Percentiles rank a stretch among this genome's conserved stretches.
These are phyloP conservation scores for Dufourea novaeangliae DNA, from an alignment of 1,140 invertebrate genomes.

Conservation along the genomic window DNA sequence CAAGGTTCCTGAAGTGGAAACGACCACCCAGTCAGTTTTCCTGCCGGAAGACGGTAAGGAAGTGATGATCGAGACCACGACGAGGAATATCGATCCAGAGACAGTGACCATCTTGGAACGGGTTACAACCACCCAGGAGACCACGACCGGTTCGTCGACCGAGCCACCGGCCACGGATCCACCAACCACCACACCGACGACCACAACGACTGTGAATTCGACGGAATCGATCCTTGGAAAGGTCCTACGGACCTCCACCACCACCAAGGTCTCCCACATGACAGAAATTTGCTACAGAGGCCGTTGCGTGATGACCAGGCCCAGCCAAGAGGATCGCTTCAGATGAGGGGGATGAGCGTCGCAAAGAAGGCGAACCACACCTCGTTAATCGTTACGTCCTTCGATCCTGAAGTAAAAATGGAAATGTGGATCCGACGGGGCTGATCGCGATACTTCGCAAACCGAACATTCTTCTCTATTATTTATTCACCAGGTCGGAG, in stretches of 20 bases:
- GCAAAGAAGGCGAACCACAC: background rate
- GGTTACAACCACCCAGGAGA: background rate
- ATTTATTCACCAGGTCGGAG: slow-evolving; percentile 29
- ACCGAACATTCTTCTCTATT: background rate
- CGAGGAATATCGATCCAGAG: slow-evolving; percentile 16
- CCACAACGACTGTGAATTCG: slow-evolving; percentile 64
- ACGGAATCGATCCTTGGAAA: slow-evolving; percentile 77
- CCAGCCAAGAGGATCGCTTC: slow-evolving; percentile 71
- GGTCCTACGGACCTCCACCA: slow-evolving; percentile 87
- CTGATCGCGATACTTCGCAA: slow-evolving; percentile 4
- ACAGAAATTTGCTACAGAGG: slow-evolving; percentile 93
- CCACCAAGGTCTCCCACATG: slow-evolving; percentile 91
- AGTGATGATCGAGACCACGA: background rate
- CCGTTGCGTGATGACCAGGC: slow-evolving; percentile 89
- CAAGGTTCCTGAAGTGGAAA: slow-evolving; percentile 61
- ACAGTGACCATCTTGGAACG: slow-evolving; percentile 16
- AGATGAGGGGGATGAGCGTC: slow-evolving; percentile 60
- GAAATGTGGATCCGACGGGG: background rate
- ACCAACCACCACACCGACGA: slow-evolving; percentile 15
- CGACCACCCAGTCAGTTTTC: background rate
- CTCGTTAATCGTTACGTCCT: background rate
- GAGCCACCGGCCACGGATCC: background rate
- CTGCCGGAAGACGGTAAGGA: background rate
- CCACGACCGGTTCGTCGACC: background rate
- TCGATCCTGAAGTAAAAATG: too few species aligned